Conservation (phyloP, 2,888 invertebrate species). For the Teleiodes luculella region DNA sequence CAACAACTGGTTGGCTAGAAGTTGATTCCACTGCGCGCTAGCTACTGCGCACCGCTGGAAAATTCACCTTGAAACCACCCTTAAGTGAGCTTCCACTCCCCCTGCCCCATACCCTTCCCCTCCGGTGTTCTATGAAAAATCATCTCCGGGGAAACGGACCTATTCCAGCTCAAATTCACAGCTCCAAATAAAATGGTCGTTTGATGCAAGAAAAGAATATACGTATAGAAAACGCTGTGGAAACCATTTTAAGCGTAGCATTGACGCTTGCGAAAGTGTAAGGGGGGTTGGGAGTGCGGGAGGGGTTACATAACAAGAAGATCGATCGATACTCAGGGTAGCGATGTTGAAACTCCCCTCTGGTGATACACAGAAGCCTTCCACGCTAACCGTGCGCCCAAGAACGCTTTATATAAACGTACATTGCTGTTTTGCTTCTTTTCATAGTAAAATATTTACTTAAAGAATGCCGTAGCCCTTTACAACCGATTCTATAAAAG, state of each 20-base stretch:
- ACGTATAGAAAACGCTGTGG: conserved; percentile 30
- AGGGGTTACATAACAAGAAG: conserved; percentile 63
- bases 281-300: conserved; percentile 31
- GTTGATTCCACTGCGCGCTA: conserved; percentile 38
- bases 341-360: conserved; percentile 30
- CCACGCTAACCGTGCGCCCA: not conserved
- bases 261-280: conserved; percentile 40
- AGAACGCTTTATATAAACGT: not conserved
- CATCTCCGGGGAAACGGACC: not conserved
- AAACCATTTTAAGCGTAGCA: conserved; percentile 58
- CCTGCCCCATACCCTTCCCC: not conserved
- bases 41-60: conserved; percentile 43
- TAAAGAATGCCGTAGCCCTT: too few relatives aligned
- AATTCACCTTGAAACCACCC: not conserved
- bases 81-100: not conserved
- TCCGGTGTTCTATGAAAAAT: not conserved
- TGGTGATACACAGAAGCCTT: conserved; percentile 19
- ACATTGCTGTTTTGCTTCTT: not conserved
- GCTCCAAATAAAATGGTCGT: not conserved
- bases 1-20: conserved; percentile 55
- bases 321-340: conserved; percentile 68
- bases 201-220: not conserved
- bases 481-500: too few relatives aligned
- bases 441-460: too few relatives aligned
- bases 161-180: not conserved